Base-by-base conservation (phyloP, 2,113 vertebrate species). In the Eubucco bourcierii region DNA sequence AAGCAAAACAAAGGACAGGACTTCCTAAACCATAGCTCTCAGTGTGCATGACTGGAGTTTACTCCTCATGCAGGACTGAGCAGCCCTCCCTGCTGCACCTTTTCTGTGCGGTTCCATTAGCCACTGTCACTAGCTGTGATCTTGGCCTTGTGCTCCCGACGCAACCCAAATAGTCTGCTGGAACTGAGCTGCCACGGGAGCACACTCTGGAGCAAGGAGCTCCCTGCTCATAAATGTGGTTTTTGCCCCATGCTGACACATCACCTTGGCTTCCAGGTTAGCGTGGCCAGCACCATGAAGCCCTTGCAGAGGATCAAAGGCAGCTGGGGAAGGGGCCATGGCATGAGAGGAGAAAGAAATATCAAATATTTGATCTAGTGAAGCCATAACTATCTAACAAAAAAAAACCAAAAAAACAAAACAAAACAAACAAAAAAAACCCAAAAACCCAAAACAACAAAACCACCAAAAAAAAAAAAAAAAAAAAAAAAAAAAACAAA, bases 301-400 rank as follows among this genome's bases (percentile, higher is more conserved):
- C 29, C 64, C 55, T 66, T 56, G 52, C 41, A 71, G 65, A 0
- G 3, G 13, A 28, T 27, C 56, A 47, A 44, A 56, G 29, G 29
- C 0, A 0, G 8, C 0, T 46, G 47, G 31, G 56, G 64, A 76
- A 84, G 23, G 25, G 67, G 39, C 29, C 1, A 0, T 6, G 11
- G 4, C 5, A 5, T 4, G 6, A 77, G 18, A 80, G 5, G 29
- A 44, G 10, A 52, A 31, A 75, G 53, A 80, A 46, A 46, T 46
- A 46, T 18, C 44, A 70, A 27, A 33, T 74, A 41, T 8, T 66
- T 8, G 7, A 47, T 29, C 71, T 70, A n/a, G 64, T 15, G 41
- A 80, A 61, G 76, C 25, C 27, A 10, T 25, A 75, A 67, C 41
- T 37, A n/a, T 29, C 16, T 13, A 44, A 27, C 18, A 58, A 61